phyloP scores from a whole-genome alignment of 2,113 vertebrate genomes.

The Oceanodroma tethys region DNA sequence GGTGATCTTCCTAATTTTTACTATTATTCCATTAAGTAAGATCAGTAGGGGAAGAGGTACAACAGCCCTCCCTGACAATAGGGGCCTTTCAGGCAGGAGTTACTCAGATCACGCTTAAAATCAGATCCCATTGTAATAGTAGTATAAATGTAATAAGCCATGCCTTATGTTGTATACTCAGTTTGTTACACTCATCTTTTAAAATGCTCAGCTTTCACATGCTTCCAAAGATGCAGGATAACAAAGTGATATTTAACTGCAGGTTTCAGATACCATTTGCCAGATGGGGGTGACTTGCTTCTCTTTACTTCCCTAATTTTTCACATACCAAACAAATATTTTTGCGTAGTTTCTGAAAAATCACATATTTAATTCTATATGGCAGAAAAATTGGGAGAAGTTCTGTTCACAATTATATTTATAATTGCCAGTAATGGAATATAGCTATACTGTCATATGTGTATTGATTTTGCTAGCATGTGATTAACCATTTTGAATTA shows the following conservation, averaged over 20 bases:
- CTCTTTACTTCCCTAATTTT: neutral
- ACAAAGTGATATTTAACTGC: neutral
- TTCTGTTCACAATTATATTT: neutral
- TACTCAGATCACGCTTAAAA: neutral
- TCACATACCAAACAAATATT: neutral
- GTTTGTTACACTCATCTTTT: neutral
- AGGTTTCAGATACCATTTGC: neutral
- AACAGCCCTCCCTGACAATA: neutral
- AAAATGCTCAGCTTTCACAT: neutral
- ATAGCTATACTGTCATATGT: neutral
- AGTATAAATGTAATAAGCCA: neutral
- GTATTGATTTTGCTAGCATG: neutral
- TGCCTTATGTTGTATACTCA: neutral
- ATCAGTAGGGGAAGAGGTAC: neutral
- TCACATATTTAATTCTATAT: neutral
- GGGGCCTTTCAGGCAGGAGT: neutral
- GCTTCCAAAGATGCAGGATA: neutral
- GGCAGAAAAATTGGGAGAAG: neutral
- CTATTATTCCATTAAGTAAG: neutral
- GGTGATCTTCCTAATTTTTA: neutral
- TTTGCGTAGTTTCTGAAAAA: neutral
- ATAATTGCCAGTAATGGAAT: neutral
- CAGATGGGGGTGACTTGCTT: neutral
- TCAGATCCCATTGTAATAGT: neutral
- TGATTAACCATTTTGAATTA: neutral